Base-by-base conservation (phyloP, 1,140 invertebrate genomes). In the Nephila pilipes region DNA sequence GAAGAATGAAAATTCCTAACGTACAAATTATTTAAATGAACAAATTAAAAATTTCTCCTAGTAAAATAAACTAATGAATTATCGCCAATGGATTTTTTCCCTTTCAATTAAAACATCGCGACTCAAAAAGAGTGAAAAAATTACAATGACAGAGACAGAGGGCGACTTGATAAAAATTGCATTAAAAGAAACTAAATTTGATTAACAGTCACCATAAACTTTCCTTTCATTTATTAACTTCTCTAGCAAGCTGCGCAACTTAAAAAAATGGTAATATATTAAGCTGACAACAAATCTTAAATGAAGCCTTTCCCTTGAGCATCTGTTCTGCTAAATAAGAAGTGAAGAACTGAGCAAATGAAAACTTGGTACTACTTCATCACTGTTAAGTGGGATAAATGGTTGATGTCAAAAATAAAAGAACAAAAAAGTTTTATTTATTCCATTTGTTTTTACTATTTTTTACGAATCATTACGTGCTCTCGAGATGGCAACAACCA, bases 301-400 rank as follows among this genome's bases (percentile, higher is more conserved):
- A 80, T 60, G 69, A 38, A 20, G 65, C 22, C 25, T 12, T 32
- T 87, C 69, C 36, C 58, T 46, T 32, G 63, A 38, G 29, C 36
- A n/a, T 32, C 57, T 88, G 46, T 88, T 22, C 69, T 57, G n/a
- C 36, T 55, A 46, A 46, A 46, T 46, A 46, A 46, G 46, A 88
- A 88, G 54, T 75, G 85, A 87, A 29, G 6, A n/a, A 32, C 25
- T 14, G 16, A 16, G 38, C n/a, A 57, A 69, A 79, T 80, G 75
- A 58, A 69, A 80, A 80, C 46, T 54, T 90, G 46, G 69, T 90
- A 58, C 88, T 80, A 80, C 88, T 90, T 80, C 54, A 80, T 90
- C 88, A 90, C 69, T 55, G 69, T 55, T 90, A 90, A 90, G 46
- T 90, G 88, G 69, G 58, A 90, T 90, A 80, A 90, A 90, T 90